These are phyloP conservation scores for Agrochola circellaris DNA, from an alignment of 2,888 invertebrate genomes.

Conservation along the genomic window DNA sequence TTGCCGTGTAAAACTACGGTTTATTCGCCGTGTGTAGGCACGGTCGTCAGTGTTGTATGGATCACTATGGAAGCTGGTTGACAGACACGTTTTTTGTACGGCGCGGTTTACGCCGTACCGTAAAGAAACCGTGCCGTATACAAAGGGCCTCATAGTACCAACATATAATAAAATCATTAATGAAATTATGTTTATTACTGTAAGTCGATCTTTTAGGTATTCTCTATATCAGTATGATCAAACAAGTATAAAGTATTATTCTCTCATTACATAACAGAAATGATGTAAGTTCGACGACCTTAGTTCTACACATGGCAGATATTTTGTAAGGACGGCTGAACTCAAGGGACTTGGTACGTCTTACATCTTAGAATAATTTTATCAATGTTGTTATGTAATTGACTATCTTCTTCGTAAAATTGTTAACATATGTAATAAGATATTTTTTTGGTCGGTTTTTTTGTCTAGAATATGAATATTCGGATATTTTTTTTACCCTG, in stretches of 20 bases:
- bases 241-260: background rate
- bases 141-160: background rate
- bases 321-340: slow-evolving; percentile 17
- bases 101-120: too few species aligned
- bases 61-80: too few species aligned
- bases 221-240: background rate
- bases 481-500: background rate
- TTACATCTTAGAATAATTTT: slow-evolving; percentile 23
- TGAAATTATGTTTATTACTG: background rate
- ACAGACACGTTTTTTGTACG: too few species aligned
- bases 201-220: background rate
- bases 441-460: background rate
- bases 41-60: too few species aligned
- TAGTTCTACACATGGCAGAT: slow-evolving; percentile 38
- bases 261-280: slow-evolving; percentile 19
- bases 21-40: too few species aligned
- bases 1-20: too few species aligned
- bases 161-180: background rate
- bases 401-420: background rate
- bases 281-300: slow-evolving; percentile 30
- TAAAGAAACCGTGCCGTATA: too few species aligned
- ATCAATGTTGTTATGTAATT: slow-evolving; percentile 16
- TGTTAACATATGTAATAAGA: background rate
- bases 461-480: too few species aligned
- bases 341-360: slow-evolving; percentile 33